phyloP scores from a whole-genome alignment of 2,797 vertebrate species.

The Enteromius treurensis region DNA sequence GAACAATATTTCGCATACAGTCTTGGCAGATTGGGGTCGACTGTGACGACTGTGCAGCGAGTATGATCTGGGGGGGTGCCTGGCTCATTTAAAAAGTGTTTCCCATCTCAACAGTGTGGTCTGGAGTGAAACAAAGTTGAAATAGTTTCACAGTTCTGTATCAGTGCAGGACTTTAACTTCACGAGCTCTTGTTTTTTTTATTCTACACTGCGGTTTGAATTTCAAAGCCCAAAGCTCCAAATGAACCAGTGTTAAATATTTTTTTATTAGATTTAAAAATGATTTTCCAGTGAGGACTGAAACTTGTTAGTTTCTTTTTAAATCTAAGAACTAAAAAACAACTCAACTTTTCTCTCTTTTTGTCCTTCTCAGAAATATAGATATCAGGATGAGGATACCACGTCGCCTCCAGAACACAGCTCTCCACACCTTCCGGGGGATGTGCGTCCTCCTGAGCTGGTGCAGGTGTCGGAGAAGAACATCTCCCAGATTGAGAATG shows the following conservation, averaged over 20 bases:
- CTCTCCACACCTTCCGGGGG: conserved; percentile 80
- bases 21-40: conserved; percentile 56
- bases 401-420: conserved; percentile 80
- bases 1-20: conserved; percentile 32
- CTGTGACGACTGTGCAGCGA: conserved; percentile 56
- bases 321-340: too few relatives aligned
- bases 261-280: background rate
- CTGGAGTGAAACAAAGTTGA: conserved; percentile 9
- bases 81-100: conserved; percentile 53
- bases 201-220: background rate
- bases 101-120: conserved; percentile 44
- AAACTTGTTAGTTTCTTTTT: background rate
- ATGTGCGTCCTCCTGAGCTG: conserved; percentile 86
- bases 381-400: conserved; percentile 91
- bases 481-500: conserved; percentile 94
- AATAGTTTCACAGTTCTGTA: background rate
- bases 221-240: background rate
- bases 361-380: conserved; percentile 85
- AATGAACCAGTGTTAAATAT: background rate
- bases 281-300: background rate
- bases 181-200: background rate
- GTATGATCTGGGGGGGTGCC: conserved; percentile 41
- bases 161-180: conserved; percentile 1
- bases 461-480: conserved; percentile 95
- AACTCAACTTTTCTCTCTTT: background rate